phyloP scores from a whole-genome alignment of 2,113 vertebrate genomes.

The Mellivora capensis region DNA sequence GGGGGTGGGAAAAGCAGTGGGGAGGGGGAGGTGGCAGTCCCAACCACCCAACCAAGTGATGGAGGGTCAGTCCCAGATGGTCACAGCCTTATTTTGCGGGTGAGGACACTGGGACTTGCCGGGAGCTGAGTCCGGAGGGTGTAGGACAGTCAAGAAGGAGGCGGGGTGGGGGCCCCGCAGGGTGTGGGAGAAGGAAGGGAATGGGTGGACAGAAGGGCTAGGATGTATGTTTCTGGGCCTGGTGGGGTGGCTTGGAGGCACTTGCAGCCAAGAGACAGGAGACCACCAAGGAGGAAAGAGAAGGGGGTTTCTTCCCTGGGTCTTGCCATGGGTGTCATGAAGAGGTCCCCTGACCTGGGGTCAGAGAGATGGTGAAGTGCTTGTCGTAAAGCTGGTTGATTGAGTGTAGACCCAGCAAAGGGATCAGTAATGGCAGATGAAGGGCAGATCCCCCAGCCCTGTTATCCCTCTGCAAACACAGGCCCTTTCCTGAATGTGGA shows the following conservation, averaged over 20 bases:
- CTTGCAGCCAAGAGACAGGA: not conserved
- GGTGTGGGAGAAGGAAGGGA: not conserved
- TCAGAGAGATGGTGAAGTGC: not conserved
- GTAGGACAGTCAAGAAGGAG: not conserved
- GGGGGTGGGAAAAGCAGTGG: not conserved
- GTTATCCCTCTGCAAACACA: slow-evolving; percentile 20
- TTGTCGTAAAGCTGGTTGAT: no score
- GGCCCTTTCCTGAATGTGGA: not conserved
- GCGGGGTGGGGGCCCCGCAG: not conserved
- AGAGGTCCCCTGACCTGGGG: not conserved
- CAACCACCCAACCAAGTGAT: not conserved
- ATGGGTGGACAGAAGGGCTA: not conserved
- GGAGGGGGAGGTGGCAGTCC: no score
- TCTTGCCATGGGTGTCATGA: not conserved
- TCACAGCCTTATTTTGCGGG: not conserved
- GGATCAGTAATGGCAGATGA: not conserved
- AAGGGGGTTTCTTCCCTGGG: not conserved
- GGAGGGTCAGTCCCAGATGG: not conserved
- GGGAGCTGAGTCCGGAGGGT: not conserved
- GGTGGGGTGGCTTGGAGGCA: not conserved
- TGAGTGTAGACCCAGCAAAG: not conserved
- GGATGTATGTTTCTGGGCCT: not conserved
- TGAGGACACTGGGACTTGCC: not conserved
- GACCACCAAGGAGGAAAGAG: not conserved
- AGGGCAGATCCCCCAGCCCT: not conserved